Conservation (phyloP, 2,888 invertebrate species). For the Nephrocerus scutellatus region DNA sequence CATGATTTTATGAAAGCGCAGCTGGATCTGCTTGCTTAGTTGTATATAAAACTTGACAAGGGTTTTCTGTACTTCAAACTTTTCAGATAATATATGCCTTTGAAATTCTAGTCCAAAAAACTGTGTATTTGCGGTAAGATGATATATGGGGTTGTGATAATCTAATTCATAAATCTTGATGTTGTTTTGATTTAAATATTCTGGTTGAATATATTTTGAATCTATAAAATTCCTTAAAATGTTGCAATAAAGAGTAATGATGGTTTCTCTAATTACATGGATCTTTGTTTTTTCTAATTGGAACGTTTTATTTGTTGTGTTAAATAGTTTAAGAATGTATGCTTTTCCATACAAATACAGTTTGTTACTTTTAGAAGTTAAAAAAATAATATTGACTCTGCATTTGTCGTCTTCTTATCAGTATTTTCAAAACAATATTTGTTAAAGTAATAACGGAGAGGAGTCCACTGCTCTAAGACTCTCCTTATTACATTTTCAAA, state of each 20-base stretch:
- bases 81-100: slow-evolving; percentile 1
- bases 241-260: too few species aligned
- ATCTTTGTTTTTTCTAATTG: slow-evolving; percentile 1
- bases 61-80: slow-evolving; percentile 4
- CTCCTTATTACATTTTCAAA: too few species aligned
- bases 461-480: neutral
- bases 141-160: too few species aligned
- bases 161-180: too few species aligned
- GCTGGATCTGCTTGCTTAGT: too few species aligned
- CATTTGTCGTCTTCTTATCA: neutral
- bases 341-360: slow-evolving; percentile 3
- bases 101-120: slow-evolving; percentile 4
- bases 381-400: too few species aligned
- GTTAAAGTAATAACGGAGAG: neutral
- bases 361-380: too few species aligned
- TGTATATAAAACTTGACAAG: slow-evolving; percentile 2
- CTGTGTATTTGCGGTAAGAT: neutral
- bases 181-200: too few species aligned
- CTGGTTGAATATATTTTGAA: slow-evolving; percentile 1
- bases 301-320: slow-evolving; percentile 1
- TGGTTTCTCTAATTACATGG: too few species aligned
- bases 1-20: neutral
- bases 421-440: neutral
- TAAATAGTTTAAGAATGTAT: neutral
- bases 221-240: slow-evolving; percentile 1